phyloP scores from a whole-genome alignment of 2,113 vertebrate species.

The Bufo bufo region DNA sequence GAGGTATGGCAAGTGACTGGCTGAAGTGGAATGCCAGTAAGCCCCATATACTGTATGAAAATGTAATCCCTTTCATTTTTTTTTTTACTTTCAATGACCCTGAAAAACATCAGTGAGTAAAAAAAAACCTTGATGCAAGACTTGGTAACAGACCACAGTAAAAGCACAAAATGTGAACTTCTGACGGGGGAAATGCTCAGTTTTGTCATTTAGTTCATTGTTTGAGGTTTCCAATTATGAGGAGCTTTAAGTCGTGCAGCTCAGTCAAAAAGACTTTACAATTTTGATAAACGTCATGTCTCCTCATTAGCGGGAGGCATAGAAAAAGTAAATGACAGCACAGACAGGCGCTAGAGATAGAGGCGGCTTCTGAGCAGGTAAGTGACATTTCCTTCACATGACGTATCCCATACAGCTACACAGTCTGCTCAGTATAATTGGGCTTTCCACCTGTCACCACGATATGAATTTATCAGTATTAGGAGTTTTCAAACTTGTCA shows the following conservation, averaged over 20 bases:
- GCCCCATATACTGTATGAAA: too few species aligned
- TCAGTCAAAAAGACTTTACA: not conserved
- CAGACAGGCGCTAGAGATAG: slow-evolving; percentile 4
- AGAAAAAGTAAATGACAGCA: not conserved
- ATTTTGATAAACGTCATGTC: slow-evolving; percentile 20
- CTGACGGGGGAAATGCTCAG: too few species aligned
- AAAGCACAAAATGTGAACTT: not conserved
- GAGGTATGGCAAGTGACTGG: too few species aligned
- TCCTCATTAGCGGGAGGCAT: slow-evolving; percentile 40
- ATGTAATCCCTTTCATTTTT: too few species aligned
- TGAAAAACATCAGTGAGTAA: too few species aligned
- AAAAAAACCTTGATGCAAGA: not conserved
- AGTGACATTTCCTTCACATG: slow-evolving; percentile 28
- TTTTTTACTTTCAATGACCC: too few species aligned
- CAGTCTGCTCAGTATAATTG: not conserved
- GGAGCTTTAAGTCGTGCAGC: not conserved
- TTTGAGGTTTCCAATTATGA: not conserved
- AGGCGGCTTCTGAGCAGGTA: not conserved
- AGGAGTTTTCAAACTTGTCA: not conserved
- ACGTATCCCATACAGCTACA: not conserved
- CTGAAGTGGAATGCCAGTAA: too few species aligned
- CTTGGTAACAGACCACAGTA: not conserved
- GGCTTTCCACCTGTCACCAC: not conserved
- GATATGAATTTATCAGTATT: not conserved
- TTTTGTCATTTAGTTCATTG: not conserved